A percentile compares a stretch with the other conserved stretches of the same genome.
Evolutionary conservation across 2,888 invertebrate genomes (phyloP).

Genomic region (Acholoe squamosa): DNA sequence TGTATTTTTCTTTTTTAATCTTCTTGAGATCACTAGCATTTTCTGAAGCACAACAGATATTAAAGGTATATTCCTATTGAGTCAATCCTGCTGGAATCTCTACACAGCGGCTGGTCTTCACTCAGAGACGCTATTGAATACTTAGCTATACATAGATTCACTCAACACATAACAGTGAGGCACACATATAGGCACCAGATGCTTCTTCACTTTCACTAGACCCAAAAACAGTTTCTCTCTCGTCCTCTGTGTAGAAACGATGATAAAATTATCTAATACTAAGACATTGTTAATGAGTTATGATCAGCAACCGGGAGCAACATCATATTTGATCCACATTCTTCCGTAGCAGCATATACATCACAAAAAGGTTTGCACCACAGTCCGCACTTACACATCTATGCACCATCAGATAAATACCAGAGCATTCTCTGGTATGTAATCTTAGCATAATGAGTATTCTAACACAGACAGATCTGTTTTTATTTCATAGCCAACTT

Average conservation of each 20-base stretch:
- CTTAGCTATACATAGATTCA: too few species aligned
- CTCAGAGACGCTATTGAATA: too few species aligned
- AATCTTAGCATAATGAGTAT: slow-evolving; percentile 44
- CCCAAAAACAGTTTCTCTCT: background rate
- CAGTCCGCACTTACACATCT: background rate
- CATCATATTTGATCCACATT: slow-evolving; percentile 2
- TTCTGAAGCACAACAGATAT: too few species aligned
- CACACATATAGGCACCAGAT: slow-evolving; percentile 4
- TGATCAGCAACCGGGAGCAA: slow-evolving; percentile 31
- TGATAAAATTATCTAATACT: background rate
- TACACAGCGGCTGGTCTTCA: too few species aligned
- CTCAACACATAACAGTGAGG: background rate
- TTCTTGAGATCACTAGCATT: too few species aligned
- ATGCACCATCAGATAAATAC: slow-evolving; percentile 19
- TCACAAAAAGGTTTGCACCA: background rate
- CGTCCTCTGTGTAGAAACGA: too few species aligned
- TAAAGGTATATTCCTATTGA: too few species aligned
- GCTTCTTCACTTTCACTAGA: background rate
- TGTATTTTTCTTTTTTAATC: too few species aligned
- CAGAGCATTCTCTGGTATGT: background rate
- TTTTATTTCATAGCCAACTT: background rate
- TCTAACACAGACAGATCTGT: slow-evolving; percentile 2
- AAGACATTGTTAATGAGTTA: slow-evolving; percentile 8
- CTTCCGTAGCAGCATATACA: slow-evolving; percentile 24
- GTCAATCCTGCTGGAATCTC: too few species aligned